A percentile compares a stretch with the other conserved stretches of the same genome.
These are phyloP conservation scores for Eueremaeus valkanovi DNA, from an alignment of 2,888 invertebrate species.

Conservation along the genomic window DNA sequence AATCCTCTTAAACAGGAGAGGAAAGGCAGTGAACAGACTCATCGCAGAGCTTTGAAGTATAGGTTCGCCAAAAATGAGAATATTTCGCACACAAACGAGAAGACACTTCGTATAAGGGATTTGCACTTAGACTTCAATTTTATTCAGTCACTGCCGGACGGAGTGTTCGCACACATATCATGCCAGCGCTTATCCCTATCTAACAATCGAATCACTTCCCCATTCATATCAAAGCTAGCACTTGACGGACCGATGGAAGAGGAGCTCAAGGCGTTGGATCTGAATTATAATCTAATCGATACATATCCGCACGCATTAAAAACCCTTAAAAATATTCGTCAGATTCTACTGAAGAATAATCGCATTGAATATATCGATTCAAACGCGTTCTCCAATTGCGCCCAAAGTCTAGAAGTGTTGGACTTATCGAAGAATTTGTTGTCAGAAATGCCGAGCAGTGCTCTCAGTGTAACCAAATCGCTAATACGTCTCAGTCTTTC, in stretches of 20 bases:
- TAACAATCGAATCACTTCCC: constrained; percentile 46
- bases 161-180: constrained; percentile 66
- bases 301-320: constrained; percentile 63
- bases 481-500: constrained; percentile 46
- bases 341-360: constrained; percentile 70
- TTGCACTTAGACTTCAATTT: constrained; percentile 77
- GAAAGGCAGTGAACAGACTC: background rate
- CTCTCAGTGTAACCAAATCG: constrained; percentile 43
- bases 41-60: background rate
- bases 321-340: constrained; percentile 56
- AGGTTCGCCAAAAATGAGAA: constrained; percentile 31
- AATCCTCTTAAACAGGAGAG: background rate
- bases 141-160: constrained; percentile 63
- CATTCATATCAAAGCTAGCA: constrained; percentile 64
- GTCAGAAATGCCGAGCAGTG: constrained; percentile 43
- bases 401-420: constrained; percentile 43
- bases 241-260: constrained; percentile 65
- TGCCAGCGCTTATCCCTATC: constrained; percentile 66
- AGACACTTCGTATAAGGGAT: constrained; percentile 70
- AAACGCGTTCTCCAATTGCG: constrained; percentile 60
- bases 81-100: constrained; percentile 59
- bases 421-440: constrained; percentile 47
- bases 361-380: constrained; percentile 65
- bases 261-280: constrained; percentile 45
- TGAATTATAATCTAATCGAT: constrained; percentile 61